Conservation (phyloP, 2,113 vertebrate species). For the Halichoeres trimaculatus region DNA sequence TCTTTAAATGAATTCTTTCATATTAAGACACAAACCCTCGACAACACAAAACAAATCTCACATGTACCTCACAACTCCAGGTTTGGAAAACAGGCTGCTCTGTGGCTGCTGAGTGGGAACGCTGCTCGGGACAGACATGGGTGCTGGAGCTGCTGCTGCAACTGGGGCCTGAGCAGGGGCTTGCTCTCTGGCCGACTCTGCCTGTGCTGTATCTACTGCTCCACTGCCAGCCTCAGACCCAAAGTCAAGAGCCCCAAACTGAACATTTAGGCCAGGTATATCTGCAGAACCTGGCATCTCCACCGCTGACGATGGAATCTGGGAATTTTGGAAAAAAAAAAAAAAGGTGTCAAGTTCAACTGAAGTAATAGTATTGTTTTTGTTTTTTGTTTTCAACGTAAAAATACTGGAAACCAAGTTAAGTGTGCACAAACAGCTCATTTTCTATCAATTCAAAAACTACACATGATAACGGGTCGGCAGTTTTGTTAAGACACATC, state of each 20-base stretch:
- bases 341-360: neutral
- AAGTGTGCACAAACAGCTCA: too few relatives aligned
- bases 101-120: conserved; percentile 70
- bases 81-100: conserved; percentile 91
- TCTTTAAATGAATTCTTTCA: neutral
- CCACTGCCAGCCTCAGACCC: conserved; percentile 86
- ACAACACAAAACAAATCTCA: neutral
- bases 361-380: too few relatives aligned
- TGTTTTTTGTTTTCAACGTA: too few relatives aligned
- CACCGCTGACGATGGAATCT: conserved; percentile 95
- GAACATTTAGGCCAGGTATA: conserved; percentile 92
- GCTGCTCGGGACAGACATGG: conserved; percentile 39
- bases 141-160: neutral
- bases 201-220: conserved; percentile 84
- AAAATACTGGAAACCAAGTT: too few relatives aligned
- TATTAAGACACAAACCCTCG: neutral
- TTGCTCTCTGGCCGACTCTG: conserved; percentile 74
- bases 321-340: conserved; percentile 15
- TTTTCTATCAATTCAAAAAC: too few relatives aligned
- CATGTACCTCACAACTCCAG: conserved; percentile 86
- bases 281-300: conserved; percentile 97
- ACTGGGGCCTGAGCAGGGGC: conserved; percentile 22
- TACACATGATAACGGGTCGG: too few relatives aligned
- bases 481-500: too few relatives aligned
- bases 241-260: conserved; percentile 97